Conservation (phyloP, 2,797 vertebrate genomes). For the Cyclura pinguis region DNA sequence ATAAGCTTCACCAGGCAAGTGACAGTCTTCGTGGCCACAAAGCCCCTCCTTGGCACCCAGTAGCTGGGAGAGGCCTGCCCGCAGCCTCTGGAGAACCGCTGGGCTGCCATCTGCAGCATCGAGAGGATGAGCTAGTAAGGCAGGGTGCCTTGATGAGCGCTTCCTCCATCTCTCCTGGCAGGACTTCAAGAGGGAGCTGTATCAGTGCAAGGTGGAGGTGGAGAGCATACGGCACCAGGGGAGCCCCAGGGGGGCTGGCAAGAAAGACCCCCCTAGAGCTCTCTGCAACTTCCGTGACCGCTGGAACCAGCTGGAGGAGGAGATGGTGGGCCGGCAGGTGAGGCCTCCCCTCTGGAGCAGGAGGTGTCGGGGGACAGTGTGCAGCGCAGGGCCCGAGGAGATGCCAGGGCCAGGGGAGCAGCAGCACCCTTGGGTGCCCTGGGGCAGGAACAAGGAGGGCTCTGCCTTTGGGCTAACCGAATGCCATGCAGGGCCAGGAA, state of each 20-base stretch:
- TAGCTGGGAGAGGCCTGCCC: no score
- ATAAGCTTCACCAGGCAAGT: no score
- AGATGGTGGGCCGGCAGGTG: conserved; percentile 88
- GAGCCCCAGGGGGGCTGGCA: conserved; percentile 69
- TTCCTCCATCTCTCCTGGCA: conserved; percentile 55
- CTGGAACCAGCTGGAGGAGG: conserved; percentile 89
- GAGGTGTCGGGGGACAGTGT: rapidly evolving
- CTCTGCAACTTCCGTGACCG: conserved; percentile 85
- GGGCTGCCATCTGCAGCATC: no score
- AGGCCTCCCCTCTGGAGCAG: background rate
- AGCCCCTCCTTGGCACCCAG: no score
- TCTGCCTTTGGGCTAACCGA: background rate
- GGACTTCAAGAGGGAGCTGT: conserved; percentile 91
- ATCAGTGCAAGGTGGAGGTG: conserved; percentile 91
- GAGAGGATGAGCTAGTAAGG: background rate
- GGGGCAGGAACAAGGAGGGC: no score
- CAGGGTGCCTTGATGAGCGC: background rate
- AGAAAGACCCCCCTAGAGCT: conserved; percentile 69
- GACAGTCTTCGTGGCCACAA: no score
- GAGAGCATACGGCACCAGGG: conserved; percentile 86
- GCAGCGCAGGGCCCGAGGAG: background rate
- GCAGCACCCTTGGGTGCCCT: background rate
- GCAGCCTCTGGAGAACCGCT: no score
- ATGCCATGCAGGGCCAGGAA: background rate
- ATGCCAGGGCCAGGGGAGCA: background rate